These are phyloP conservation scores for Galaxea fascicularis DNA, from an alignment of 92 coral and sea anemone species.

Conservation along the genomic window DNA sequence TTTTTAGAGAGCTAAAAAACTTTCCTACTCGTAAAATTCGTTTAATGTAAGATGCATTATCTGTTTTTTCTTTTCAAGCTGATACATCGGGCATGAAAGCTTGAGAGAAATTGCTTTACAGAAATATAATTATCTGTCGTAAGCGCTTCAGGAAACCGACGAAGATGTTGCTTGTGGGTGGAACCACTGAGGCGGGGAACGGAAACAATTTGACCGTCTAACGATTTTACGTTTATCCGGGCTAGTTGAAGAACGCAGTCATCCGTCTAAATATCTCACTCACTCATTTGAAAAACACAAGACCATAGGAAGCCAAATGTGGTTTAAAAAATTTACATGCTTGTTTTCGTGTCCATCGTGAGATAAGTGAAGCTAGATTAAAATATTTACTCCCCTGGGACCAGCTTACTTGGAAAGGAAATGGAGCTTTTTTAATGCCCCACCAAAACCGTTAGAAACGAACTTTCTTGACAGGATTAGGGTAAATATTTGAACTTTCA, in stretches of 20 bases:
- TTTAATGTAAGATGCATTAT: too few relatives aligned
- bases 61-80: too few relatives aligned
- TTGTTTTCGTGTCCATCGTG: not conserved
- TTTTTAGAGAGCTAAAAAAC: not conserved
- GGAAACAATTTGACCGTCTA: not conserved
- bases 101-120: too few relatives aligned
- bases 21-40: not conserved
- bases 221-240: slow-evolving; percentile 29
- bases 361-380: not conserved
- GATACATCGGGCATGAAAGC: too few relatives aligned
- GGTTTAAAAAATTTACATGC: not conserved
- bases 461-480: slow-evolving; percentile 20
- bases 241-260: slow-evolving; percentile 32
- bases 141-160: not conserved
- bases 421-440: not conserved
- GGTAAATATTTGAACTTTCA: slow-evolving; percentile 24
- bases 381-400: slow-evolving; percentile 11
- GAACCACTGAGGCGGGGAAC: not conserved
- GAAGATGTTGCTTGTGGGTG: not conserved
- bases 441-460: slow-evolving; percentile 6
- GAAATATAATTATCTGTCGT: too few relatives aligned
- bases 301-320: not conserved
- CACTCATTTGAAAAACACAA: slow-evolving; percentile 6
- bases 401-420: not conserved
- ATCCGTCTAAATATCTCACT: slow-evolving; percentile 26